phyloP scores from a whole-genome alignment of 2,113 vertebrate genomes.

The Columba livia region DNA sequence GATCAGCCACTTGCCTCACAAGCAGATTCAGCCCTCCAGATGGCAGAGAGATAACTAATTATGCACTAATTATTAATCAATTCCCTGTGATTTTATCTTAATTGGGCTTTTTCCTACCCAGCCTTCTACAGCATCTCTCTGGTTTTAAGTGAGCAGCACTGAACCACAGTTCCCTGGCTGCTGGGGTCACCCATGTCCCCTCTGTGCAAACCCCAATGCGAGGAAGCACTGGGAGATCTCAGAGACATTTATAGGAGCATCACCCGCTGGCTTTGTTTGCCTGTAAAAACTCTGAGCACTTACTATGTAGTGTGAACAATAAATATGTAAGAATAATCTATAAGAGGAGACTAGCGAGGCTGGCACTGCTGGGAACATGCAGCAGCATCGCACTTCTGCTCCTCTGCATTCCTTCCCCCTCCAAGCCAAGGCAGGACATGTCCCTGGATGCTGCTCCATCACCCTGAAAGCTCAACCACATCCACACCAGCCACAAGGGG shows the following conservation, averaged over 20 bases:
- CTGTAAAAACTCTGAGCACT: not conserved
- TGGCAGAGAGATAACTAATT: slow-evolving; percentile 48
- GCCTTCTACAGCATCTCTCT: not conserved
- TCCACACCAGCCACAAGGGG: rapidly evolving
- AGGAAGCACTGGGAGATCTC: not conserved
- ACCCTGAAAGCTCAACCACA: not conserved
- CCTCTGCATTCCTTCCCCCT: not conserved
- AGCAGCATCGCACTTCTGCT: not conserved
- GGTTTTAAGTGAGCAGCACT: rapidly evolving
- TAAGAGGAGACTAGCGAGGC: not conserved
- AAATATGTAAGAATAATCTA: not conserved
- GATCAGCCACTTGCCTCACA: not conserved
- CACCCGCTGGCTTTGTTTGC: not conserved
- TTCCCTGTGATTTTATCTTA: slow-evolving; percentile 63
- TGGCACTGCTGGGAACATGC: rapidly evolving
- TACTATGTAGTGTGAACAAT: not conserved
- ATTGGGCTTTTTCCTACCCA: slow-evolving; percentile 29
- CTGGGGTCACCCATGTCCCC: not conserved
- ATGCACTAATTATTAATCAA: slow-evolving; percentile 51
- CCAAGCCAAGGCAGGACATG: not conserved
- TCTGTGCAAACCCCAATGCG: rapidly evolving
- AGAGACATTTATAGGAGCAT: not conserved
- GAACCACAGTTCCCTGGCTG: rapidly evolving
- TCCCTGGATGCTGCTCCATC: not conserved
- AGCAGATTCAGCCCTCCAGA: slow-evolving; percentile 23